Conservation (phyloP, 2,113 vertebrate genomes). For the Bambusicola thoracicus region DNA sequence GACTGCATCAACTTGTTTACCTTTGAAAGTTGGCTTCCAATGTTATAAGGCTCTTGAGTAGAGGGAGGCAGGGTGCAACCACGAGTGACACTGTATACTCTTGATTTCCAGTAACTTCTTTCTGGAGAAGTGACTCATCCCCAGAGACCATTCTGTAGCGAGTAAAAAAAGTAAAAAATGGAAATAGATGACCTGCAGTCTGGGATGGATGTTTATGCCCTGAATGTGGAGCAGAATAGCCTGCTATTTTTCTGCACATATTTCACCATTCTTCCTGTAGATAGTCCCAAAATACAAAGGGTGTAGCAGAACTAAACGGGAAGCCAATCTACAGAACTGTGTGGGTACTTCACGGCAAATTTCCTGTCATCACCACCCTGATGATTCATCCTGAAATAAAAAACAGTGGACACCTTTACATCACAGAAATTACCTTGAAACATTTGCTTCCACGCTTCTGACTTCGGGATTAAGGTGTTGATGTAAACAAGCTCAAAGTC, state of each 20-base stretch:
- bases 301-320: neutral
- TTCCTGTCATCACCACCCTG: neutral
- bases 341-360: neutral
- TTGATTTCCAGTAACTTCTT: neutral
- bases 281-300: neutral
- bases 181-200: neutral
- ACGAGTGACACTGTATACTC: neutral
- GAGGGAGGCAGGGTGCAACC: neutral
- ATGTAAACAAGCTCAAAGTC: neutral
- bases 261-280: accelerated
- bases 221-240: neutral
- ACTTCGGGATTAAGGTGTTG: neutral
- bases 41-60: neutral
- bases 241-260: neutral
- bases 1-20: neutral
- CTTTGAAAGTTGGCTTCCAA: neutral
- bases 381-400: neutral
- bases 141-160: neutral
- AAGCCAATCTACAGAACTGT: neutral
- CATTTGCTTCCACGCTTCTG: neutral
- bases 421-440: neutral
- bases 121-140: neutral
- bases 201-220: neutral
- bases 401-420: neutral
- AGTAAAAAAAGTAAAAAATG: neutral